These are phyloP conservation scores for Drosophila helvetica DNA, from an alignment of 2,888 invertebrate species.

Conservation along the genomic window DNA sequence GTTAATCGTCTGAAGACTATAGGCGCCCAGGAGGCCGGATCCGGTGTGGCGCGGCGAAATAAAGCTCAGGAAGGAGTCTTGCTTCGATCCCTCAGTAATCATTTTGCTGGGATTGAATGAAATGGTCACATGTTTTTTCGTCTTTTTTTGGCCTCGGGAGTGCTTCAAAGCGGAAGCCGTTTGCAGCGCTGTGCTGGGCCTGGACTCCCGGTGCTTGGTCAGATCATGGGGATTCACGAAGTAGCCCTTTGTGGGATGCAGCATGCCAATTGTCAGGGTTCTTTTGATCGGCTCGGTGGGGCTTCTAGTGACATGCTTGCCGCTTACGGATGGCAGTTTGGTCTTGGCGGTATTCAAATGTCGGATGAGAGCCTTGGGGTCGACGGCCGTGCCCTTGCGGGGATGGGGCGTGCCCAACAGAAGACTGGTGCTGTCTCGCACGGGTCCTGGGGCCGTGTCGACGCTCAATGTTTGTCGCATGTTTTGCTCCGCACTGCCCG, in stretches of 20 bases:
- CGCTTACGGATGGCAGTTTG: no score
- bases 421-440: neutral
- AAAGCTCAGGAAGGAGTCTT: neutral
- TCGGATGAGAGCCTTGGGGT: slow-evolving; percentile 8
- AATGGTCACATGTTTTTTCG: neutral
- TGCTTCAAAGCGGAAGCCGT: neutral
- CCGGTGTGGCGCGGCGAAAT: neutral
- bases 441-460: neutral
- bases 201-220: slow-evolving; percentile 1
- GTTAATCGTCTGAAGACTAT: neutral
- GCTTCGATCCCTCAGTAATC: neutral
- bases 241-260: slow-evolving; percentile 35
- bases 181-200: neutral
- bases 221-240: slow-evolving; percentile 21
- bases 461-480: neutral
- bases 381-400: slow-evolving; percentile 1
- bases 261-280: slow-evolving; percentile 12
- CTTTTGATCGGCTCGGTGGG: neutral
- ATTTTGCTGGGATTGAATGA: neutral
- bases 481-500: neutral
- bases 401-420: slow-evolving; percentile 34
- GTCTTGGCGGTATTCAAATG: neutral
- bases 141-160: no score
- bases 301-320: rapidly evolving
- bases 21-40: neutral